Percentiles rank a stretch among this genome's conserved stretches.
Conservation (phyloP, 2,113 vertebrate genomes). For the Pterophyllum scalare region DNA sequence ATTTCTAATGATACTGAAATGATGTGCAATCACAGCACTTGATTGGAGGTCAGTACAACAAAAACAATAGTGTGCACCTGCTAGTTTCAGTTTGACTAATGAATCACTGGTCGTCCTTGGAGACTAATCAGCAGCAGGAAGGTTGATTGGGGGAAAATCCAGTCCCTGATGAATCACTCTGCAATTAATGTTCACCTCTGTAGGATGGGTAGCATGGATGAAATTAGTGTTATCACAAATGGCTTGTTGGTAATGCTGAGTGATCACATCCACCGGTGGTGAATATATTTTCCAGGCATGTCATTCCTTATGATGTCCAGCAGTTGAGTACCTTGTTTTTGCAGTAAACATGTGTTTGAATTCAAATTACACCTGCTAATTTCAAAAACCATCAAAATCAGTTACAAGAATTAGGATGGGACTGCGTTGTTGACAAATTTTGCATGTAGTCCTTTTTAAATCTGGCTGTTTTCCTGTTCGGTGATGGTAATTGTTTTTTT, state of each 20-base stretch:
- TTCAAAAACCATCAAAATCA: neutral
- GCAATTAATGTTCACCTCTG: conserved; percentile 39
- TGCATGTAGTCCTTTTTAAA: neutral
- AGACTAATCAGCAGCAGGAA: conserved; percentile 64
- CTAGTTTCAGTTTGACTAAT: conserved; percentile 61
- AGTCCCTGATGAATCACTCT: conserved; percentile 57
- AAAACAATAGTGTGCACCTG: conserved; percentile 26
- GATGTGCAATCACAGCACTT: neutral
- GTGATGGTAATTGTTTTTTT: neutral
- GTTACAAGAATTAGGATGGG: neutral
- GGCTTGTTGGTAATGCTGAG: conserved; percentile 41
- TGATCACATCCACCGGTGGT: neutral
- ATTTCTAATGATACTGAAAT: conserved; percentile 17
- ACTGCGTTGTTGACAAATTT: neutral
- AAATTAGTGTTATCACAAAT: conserved; percentile 48
- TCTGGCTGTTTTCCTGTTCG: neutral
- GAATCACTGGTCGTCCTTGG: conserved; percentile 53
- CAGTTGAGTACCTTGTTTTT: neutral
- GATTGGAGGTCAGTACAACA: neutral
- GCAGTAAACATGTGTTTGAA: conserved; percentile 4
- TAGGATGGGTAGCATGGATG: conserved; percentile 28
- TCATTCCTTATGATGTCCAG: conserved; percentile 14
- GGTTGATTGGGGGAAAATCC: conserved; percentile 52
- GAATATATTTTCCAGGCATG: conserved; percentile 27
- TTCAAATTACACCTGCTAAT: neutral